Conservation (phyloP, 2,888 invertebrate genomes). For the Gari tellinella region DNA sequence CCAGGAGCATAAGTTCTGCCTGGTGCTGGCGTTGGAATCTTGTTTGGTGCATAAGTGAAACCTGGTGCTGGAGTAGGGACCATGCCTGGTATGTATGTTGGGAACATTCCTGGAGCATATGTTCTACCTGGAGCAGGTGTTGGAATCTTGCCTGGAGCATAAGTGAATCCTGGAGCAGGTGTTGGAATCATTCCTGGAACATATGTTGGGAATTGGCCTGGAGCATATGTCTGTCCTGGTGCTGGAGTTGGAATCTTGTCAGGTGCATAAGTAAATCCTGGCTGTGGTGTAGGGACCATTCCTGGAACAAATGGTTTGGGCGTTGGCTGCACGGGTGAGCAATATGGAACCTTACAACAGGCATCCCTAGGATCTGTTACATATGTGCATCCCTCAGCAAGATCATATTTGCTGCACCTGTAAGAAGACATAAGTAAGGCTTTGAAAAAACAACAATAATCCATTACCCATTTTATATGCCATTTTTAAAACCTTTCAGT, state of each 20-base stretch:
- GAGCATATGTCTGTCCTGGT: conserved; percentile 56
- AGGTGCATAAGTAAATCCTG: conserved; percentile 46
- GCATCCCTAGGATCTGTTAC: conserved; percentile 64
- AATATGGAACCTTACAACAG: conserved; percentile 64
- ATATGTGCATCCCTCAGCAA: conserved; percentile 55
- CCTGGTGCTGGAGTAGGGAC: conserved; percentile 57
- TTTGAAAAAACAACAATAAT: no score
- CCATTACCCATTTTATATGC: no score
- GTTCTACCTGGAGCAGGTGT: conserved; percentile 47
- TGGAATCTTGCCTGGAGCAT: conserved; percentile 51
- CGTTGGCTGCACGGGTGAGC: conserved; percentile 43
- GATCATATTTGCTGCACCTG: conserved; percentile 63
- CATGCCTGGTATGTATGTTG: conserved; percentile 53
- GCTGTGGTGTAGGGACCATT: conserved; percentile 52
- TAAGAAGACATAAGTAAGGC: neutral
- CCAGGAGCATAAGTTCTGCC: conserved; percentile 58
- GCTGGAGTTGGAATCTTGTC: conserved; percentile 46
- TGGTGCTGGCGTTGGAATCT: conserved; percentile 60
- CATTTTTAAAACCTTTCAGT: no score
- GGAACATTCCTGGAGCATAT: conserved; percentile 52
- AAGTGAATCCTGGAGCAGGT: conserved; percentile 54
- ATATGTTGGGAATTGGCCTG: conserved; percentile 49
- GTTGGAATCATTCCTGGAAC: conserved; percentile 57
- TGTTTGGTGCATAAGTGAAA: conserved; percentile 50
- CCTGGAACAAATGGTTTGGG: conserved; percentile 36